phyloP scores from a whole-genome alignment of 30 jellyfish, hydroid and myxozoan genomes.

The Rhopilema esculentum region DNA sequence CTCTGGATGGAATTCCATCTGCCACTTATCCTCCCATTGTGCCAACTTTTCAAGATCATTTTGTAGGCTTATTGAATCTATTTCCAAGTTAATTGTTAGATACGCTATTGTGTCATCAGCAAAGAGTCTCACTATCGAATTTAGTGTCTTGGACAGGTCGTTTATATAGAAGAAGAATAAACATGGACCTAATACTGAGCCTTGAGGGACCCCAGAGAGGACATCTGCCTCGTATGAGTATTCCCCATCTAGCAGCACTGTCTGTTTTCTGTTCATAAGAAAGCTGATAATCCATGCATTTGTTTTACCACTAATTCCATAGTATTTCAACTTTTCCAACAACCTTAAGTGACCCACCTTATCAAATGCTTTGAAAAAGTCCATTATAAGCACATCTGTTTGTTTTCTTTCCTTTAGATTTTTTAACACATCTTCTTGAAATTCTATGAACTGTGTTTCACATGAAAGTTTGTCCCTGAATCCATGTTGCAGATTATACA shows the following conservation, averaged over 20 bases:
- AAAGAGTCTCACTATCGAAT: conserved; percentile 32
- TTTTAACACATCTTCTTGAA: too few species aligned
- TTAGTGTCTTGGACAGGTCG: conserved; percentile 16
- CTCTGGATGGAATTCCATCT: conserved; percentile 17
- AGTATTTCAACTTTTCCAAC: background rate
- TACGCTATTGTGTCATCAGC: conserved; percentile 47
- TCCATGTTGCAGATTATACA: too few species aligned
- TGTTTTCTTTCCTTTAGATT: too few species aligned
- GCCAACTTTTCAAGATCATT: conserved; percentile 6
- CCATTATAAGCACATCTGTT: too few species aligned
- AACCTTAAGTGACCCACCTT: too few species aligned
- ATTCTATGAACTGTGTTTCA: too few species aligned
- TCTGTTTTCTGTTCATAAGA: conserved; percentile 20
- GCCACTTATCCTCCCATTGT: conserved; percentile 14
- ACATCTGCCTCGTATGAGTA: conserved; percentile 33
- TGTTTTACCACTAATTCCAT: conserved; percentile 3
- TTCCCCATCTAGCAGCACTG: conserved; percentile 47
- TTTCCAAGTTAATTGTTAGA: conserved; percentile 29
- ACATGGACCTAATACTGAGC: too few species aligned
- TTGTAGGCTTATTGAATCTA: conserved; percentile 27
- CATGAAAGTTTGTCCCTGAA: too few species aligned
- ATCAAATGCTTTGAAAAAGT: too few species aligned
- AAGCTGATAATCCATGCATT: conserved; percentile 26
- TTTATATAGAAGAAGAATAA: conserved; percentile 17
- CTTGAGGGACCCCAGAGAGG: conserved; percentile 48